These are phyloP conservation scores for Orthonyx spaldingii DNA, from an alignment of 2,113 vertebrate species.

Conservation along the genomic window DNA sequence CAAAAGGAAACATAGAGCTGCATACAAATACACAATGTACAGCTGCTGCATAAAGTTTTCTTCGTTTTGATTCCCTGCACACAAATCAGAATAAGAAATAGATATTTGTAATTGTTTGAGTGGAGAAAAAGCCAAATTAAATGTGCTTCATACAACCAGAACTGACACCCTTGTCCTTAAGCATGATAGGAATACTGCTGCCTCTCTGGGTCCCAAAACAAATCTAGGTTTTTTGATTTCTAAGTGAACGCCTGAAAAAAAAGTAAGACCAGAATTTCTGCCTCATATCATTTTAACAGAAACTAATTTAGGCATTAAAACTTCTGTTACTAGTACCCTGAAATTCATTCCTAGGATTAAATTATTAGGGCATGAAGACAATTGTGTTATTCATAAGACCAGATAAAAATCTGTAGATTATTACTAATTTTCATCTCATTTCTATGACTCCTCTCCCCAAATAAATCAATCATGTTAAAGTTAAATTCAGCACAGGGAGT, in stretches of 20 bases:
- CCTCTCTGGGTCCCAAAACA: not conserved
- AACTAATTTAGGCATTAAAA: not conserved
- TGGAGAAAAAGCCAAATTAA: not conserved
- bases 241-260: not conserved
- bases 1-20: not conserved
- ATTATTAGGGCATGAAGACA: constrained; percentile 15
- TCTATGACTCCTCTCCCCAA: constrained; percentile 9
- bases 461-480: not conserved
- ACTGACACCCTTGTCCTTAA: not conserved
- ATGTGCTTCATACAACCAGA: not conserved
- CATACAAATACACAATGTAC: not conserved
- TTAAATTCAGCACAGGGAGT: not conserved
- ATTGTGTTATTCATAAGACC: not conserved
- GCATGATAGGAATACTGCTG: not conserved
- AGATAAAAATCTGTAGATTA: not conserved
- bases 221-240: not conserved
- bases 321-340: not conserved
- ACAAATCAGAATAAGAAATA: not conserved
- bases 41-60: not conserved
- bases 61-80: not conserved
- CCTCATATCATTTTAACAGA: not conserved
- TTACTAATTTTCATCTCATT: not conserved
- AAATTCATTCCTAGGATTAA: not conserved
- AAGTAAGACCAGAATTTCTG: not conserved
- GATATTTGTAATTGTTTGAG: not conserved